Evolutionary conservation across 92 coral and sea anemone species (phyloP).

Genomic region (Epizoanthus rinbou): DNA sequence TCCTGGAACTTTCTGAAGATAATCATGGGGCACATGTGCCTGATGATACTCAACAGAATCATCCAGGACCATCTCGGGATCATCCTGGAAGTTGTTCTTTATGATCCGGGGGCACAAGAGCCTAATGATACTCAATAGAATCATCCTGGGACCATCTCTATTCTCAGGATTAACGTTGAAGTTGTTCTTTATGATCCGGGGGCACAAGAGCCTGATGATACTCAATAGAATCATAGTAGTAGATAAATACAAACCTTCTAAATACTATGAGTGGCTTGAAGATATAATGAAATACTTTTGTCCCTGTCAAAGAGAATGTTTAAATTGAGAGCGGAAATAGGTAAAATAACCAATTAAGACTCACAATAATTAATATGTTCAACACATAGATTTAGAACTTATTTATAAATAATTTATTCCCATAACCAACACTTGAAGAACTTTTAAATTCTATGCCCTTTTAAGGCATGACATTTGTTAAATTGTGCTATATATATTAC

Average conservation of each 20-base stretch:
- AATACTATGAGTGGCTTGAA: conserved; percentile 82
- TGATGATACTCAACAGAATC: neutral
- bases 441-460: no score
- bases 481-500: no score
- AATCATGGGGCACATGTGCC: neutral
- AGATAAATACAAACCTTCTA: conserved; percentile 71
- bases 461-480: no score
- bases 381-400: no score
- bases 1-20: neutral
- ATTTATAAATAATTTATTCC: no score
- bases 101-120: neutral
- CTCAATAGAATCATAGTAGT: neutral
- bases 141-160: neutral
- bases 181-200: neutral
- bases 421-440: no score
- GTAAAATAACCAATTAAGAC: neutral
- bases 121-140: neutral
- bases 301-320: conserved; percentile 53
- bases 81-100: neutral
- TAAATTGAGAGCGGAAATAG: neutral
- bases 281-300: conserved; percentile 78
- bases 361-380: neutral
- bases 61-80: neutral
- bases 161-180: neutral
- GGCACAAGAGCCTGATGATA: neutral